Base-by-base conservation (phyloP, 2,888 invertebrate genomes). In the Pantelozetes paolii region DNA sequence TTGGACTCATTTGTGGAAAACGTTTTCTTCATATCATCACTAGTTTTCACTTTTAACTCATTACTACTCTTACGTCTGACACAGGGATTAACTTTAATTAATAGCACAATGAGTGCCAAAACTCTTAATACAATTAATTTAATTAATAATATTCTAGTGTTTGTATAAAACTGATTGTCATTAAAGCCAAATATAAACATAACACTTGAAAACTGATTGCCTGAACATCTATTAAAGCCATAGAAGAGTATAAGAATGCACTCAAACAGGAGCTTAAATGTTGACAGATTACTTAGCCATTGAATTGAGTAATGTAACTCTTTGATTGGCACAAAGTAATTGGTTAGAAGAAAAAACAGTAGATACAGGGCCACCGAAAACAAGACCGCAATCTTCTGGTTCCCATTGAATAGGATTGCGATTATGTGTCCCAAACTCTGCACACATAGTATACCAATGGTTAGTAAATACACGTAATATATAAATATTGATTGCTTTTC, bases 381-480 rank as follows among this genome's bases (percentile, higher is more conserved):
- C 23, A 72, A n/a, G n/a, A 54, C 32, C 13, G 62, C 48, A 15
- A 57, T 36, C 42, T 59, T 67, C 42, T 59, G 42, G 32, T 72
- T 72, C 8, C 13, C 54, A 18, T 23, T 59, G n/a, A 67, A 64
- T 11, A 64, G 23, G 13, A 72, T 72, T 28, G 42, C 72, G 59
- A 54, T 40, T 8, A 72, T 62, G 26, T 72, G 59, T 26, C 72
- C 72, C 28, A 67, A 9, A 45, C 64, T 48, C 20, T 72, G 72
- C 6, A 59, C 8, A 20, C 40, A 48, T 2, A 72, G 48, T 23
- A 62, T 62, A 13, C 59, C 48, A 6, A 72, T 26, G 3, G 42
- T 36, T 6, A 40, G 59, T 1, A 72, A 23, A 15, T 36, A 67
- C 11, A 73, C n/a, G 15, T 69, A 59, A 15, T 1, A 18, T 18